phyloP scores from a whole-genome alignment of 2,888 invertebrate species.

The Cephalotes varians region DNA sequence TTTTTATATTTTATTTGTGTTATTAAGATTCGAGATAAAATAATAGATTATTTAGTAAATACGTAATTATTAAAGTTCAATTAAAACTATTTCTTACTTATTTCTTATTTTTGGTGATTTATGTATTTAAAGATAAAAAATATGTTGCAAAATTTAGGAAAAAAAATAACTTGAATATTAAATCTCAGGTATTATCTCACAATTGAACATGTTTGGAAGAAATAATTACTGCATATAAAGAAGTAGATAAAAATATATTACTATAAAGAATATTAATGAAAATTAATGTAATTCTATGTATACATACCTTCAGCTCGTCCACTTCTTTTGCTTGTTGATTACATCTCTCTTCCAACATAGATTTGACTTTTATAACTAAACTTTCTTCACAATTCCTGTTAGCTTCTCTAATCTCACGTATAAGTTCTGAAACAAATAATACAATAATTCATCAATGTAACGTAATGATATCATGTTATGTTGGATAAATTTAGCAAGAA shows the following conservation, averaged over 20 bases:
- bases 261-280: not conserved
- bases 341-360: constrained; percentile 79
- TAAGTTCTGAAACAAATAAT: constrained; percentile 79
- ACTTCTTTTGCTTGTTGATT: constrained; percentile 77
- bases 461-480: not conserved
- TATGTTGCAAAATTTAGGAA: not conserved
- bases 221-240: not conserved
- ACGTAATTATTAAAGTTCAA: not conserved
- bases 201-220: not conserved
- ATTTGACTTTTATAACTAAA: constrained; percentile 81
- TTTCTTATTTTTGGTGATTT: not conserved
- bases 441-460: constrained; percentile 1
- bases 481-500: not conserved
- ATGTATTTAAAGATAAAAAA: not conserved
- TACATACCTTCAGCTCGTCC: constrained; percentile 80
- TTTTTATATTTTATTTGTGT: not conserved
- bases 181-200: not conserved
- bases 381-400: constrained; percentile 83
- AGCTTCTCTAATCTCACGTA: constrained; percentile 84
- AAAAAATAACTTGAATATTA: not conserved
- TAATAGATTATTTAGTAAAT: not conserved
- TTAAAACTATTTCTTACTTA: not conserved
- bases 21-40: not conserved
- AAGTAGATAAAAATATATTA: not conserved
- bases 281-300: not conserved